Conservation (phyloP, 2,888 invertebrate genomes). For the Anoncus sp. region DNA sequence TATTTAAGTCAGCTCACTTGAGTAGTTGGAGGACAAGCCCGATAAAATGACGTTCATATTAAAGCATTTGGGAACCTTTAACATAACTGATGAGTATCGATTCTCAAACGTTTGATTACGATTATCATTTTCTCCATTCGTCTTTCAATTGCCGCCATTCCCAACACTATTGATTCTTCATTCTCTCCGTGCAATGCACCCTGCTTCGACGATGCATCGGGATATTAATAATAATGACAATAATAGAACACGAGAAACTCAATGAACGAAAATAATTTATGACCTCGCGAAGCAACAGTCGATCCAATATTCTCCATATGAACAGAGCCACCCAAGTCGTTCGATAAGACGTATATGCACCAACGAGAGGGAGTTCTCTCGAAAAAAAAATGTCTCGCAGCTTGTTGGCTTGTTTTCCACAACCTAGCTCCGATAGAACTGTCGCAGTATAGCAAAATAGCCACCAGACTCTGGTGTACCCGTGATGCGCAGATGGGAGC, state of each 20-base stretch:
- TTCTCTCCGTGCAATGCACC: no score
- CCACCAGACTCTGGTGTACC: constrained; percentile 9
- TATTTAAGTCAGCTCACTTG: neutral
- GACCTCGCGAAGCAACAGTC: neutral
- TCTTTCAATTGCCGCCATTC: no score
- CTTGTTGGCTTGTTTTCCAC: constrained; percentile 4
- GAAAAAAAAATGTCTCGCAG: constrained; percentile 15
- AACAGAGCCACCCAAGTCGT: constrained; percentile 38
- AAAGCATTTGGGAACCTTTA: no score
- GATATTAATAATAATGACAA: neutral
- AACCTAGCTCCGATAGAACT: constrained; percentile 19
- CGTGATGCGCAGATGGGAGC: constrained; percentile 31
- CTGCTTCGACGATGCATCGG: no score
- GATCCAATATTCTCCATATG: constrained; percentile 30
- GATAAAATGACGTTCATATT: no score
- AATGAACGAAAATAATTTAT: constrained; percentile 11
- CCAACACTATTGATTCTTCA: no score
- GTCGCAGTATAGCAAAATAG: constrained; percentile 29
- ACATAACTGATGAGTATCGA: no score
- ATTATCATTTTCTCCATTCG: no score
- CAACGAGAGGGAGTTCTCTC: constrained; percentile 14
- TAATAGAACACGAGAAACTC: neutral
- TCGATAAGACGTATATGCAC: constrained; percentile 24
- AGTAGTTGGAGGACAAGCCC: no score
- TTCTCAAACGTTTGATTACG: no score